Evolutionary conservation across 1,140 invertebrate species (phyloP).

Genomic region (Drosophila elegans): DNA sequence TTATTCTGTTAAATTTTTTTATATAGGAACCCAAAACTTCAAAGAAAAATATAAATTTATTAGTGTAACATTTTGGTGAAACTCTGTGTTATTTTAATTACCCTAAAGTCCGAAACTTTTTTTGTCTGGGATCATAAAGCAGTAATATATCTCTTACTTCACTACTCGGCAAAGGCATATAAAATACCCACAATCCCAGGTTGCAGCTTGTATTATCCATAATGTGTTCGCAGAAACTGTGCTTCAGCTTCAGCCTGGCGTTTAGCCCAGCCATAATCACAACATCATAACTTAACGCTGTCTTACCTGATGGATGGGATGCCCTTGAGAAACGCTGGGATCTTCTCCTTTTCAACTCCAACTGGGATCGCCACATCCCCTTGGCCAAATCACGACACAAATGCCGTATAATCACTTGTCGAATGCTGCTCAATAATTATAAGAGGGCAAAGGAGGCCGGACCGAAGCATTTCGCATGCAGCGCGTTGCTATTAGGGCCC

Average conservation of each 20-base stretch:
- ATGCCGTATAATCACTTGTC: slow-evolving; percentile 80
- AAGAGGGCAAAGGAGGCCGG: slow-evolving; percentile 35
- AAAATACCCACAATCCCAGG: not conserved
- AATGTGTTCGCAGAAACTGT: slow-evolving; percentile 60
- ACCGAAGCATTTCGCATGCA: slow-evolving; percentile 56
- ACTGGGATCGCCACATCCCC: slow-evolving; percentile 25
- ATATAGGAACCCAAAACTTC: too few relatives aligned
- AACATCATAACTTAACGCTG: slow-evolving; percentile 37
- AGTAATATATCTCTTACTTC: not conserved
- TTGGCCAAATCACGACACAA: slow-evolving; percentile 67
- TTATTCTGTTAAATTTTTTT: too few relatives aligned
- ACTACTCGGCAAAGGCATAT: not conserved
- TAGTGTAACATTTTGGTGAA: too few relatives aligned
- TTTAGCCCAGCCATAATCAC: slow-evolving; percentile 60
- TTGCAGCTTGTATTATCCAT: too few relatives aligned
- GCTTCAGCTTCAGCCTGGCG: slow-evolving; percentile 18
- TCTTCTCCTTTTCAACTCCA: not conserved
- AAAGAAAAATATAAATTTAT: too few relatives aligned
- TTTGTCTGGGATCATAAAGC: not conserved
- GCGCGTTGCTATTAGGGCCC: slow-evolving; percentile 67
- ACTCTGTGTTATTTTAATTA: too few relatives aligned
- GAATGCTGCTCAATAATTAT: slow-evolving; percentile 79
- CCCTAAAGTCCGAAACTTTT: not conserved
- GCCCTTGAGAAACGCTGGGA: slow-evolving; percentile 53
- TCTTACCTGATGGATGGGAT: slow-evolving; percentile 16